Percentiles rank a stretch among this genome's conserved stretches.
These are phyloP conservation scores for Crioceris asparagi DNA, from an alignment of 2,888 invertebrate species.

Conservation along the genomic window DNA sequence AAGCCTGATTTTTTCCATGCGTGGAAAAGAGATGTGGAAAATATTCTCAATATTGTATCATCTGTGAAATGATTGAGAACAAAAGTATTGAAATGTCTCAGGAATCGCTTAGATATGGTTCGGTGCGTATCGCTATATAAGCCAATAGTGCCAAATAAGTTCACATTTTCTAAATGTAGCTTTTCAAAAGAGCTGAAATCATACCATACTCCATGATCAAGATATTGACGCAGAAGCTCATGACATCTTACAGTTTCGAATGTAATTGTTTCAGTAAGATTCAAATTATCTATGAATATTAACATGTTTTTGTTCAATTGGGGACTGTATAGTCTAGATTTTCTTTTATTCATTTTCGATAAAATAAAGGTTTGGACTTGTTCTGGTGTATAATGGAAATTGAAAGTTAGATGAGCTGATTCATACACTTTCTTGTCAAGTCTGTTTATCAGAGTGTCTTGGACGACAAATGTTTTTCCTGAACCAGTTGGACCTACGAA, in stretches of 20 bases:
- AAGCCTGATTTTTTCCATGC: slow-evolving; percentile 46
- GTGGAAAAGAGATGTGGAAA: slow-evolving; percentile 45
- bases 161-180: slow-evolving; percentile 43
- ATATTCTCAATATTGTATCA: slow-evolving; percentile 50
- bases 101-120: slow-evolving; percentile 43
- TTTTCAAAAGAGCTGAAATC: slow-evolving; percentile 44
- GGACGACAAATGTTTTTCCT: slow-evolving; percentile 52
- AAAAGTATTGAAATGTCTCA: slow-evolving; percentile 52
- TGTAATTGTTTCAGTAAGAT: slow-evolving; percentile 42
- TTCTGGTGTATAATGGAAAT: slow-evolving; percentile 40
- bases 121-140: slow-evolving; percentile 40
- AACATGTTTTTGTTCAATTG: slow-evolving; percentile 45
- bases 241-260: slow-evolving; percentile 45
- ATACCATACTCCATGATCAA: slow-evolving; percentile 53
- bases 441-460: slow-evolving; percentile 39
- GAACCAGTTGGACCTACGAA: slow-evolving; percentile 50
- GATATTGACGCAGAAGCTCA: slow-evolving; percentile 52
- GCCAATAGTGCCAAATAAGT: slow-evolving; percentile 47
- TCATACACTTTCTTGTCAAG: slow-evolving; percentile 41
- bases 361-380: slow-evolving; percentile 43
- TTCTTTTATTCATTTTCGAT: slow-evolving; percentile 41
- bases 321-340: slow-evolving; percentile 47
- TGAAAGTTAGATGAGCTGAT: slow-evolving; percentile 46
- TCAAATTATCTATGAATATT: slow-evolving; percentile 57
- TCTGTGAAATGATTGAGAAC: slow-evolving; percentile 46